phyloP scores from a whole-genome alignment of 2,888 invertebrate genomes.

The Corythucha ciliata region DNA sequence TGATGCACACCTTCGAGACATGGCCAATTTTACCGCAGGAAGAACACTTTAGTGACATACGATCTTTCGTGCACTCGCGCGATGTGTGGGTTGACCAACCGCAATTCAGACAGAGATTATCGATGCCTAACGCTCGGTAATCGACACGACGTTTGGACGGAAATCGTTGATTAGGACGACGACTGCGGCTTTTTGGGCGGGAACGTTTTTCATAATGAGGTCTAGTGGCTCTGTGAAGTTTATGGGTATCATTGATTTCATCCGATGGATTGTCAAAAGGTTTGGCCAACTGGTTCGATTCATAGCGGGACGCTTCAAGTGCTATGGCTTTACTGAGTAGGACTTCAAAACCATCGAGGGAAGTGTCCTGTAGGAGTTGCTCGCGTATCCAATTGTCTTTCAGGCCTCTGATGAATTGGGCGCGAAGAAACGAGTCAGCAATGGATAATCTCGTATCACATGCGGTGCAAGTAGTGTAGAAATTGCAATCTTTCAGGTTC shows the following conservation, averaged over 20 bases:
- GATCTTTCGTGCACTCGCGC: slow-evolving; percentile 13
- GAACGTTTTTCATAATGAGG: too few species aligned
- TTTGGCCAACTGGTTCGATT: slow-evolving; percentile 1
- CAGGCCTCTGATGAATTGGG: slow-evolving; percentile 8
- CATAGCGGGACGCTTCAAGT: slow-evolving; percentile 13
- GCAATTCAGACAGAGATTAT: slow-evolving; percentile 16
- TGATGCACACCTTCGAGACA: slow-evolving; percentile 19
- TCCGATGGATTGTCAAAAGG: slow-evolving; percentile 1
- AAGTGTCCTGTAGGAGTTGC: slow-evolving; percentile 14
- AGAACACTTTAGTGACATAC: background rate
- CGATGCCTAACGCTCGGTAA: slow-evolving; percentile 16
- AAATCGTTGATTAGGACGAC: background rate
- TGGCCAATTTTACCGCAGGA: slow-evolving; percentile 22
- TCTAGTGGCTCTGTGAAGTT: too few species aligned
- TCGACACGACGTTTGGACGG: background rate
- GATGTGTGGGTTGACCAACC: slow-evolving; percentile 21
- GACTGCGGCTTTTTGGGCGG: too few species aligned
- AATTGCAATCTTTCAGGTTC: background rate
- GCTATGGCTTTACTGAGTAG: slow-evolving; percentile 4
- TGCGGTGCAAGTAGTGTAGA: slow-evolving; percentile 1
- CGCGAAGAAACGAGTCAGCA: slow-evolving; percentile 4
- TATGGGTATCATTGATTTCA: background rate
- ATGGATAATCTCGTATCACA: slow-evolving; percentile 8
- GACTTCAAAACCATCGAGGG: slow-evolving; percentile 11
- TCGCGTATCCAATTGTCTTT: slow-evolving; percentile 13